Evolutionary conservation across 2,797 vertebrate species (phyloP), one percentile per base, ranked within the genome.

Genomic region (Borostomias antarcticus): DNA sequence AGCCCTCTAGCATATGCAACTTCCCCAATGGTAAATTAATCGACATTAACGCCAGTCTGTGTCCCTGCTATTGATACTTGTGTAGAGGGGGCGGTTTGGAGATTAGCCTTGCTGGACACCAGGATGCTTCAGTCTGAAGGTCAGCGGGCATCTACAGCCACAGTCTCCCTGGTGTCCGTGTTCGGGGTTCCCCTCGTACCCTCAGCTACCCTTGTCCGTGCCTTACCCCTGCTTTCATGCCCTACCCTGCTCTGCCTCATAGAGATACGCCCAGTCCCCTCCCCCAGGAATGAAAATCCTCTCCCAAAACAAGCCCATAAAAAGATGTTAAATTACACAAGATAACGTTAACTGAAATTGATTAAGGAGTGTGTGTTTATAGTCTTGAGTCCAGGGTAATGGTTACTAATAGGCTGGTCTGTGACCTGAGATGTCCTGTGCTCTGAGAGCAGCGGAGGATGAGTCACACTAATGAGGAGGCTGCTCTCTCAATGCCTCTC

Each of bases 241-340:
- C 33, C 30, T 70, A 83, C 84, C 73, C 83, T 66, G 54, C 63
- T 72, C 59, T 63, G 56, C 66, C 68, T 75, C 75, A 78, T 79
- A 81, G 85, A 82, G 76, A 68, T 58, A 74, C 76, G 64, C 79
- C n/a, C n/a, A n/a, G n/a, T n/a, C 76, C 76, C 77, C 59, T 81
- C 68, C 57, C 54, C 68, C 56, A 65, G 75, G 72, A 80, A 21
- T 30, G 66, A 78, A 65, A 75, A 78, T 80, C 8, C 8, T 53
- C 74, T 82, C 73, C 53, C 85, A 82, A 84, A 86, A 84, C 72
- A 83, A 64, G 62, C 66, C 77, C 68, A 72, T 83, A 73, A 82
- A 79, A 70, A 40, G 45, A 9, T 19, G 29, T 23, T n/a, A n/a
- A n/a, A n/a, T n/a, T n/a, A n/a, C n/a, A n/a, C n/a, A n/a, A n/a